Conservation (phyloP, 2,888 invertebrate genomes). For the Cotesia congregata region DNA sequence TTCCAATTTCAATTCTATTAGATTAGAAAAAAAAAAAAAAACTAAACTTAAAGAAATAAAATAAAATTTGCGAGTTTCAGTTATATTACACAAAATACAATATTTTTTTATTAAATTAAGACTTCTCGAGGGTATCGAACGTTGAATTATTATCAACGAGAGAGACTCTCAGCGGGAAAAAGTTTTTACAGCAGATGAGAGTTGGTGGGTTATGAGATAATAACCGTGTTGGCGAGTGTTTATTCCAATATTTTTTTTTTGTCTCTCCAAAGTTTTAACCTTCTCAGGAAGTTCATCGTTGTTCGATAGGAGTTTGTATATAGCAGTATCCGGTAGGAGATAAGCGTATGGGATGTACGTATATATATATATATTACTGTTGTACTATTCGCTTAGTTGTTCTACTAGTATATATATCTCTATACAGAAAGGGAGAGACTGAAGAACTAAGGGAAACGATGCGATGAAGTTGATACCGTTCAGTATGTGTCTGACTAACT, state of each 20-base stretch:
- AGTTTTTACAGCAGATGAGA: slow-evolving; percentile 24
- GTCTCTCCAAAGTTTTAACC: slow-evolving; percentile 34
- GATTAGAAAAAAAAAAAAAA: not conserved
- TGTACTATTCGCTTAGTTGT: not conserved
- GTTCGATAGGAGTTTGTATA: slow-evolving; percentile 54
- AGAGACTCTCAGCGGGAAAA: not conserved
- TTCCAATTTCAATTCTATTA: no score
- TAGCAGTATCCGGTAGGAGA: slow-evolving; percentile 53
- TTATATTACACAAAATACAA: not conserved
- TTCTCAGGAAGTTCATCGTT: slow-evolving; percentile 48
- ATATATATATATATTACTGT: slow-evolving; percentile 18
- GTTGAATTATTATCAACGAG: slow-evolving; percentile 32
- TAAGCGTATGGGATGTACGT: slow-evolving; percentile 49
- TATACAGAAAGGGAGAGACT: not conserved
- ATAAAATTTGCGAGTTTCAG: not conserved
- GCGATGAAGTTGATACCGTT: slow-evolving; percentile 36
- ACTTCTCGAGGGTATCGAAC: slow-evolving; percentile 4
- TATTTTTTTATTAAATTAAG: slow-evolving; percentile 4
- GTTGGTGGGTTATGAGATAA: slow-evolving; percentile 27
- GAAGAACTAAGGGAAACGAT: slow-evolving; percentile 13
- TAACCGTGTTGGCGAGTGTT: slow-evolving; percentile 31
- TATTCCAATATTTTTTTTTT: slow-evolving; percentile 24
- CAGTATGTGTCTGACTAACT: slow-evolving; percentile 33
- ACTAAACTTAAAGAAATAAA: slow-evolving; percentile 14
- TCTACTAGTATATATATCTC: not conserved